phyloP scores from a whole-genome alignment of 2,113 vertebrate species.

The Rhinoderma darwinii region DNA sequence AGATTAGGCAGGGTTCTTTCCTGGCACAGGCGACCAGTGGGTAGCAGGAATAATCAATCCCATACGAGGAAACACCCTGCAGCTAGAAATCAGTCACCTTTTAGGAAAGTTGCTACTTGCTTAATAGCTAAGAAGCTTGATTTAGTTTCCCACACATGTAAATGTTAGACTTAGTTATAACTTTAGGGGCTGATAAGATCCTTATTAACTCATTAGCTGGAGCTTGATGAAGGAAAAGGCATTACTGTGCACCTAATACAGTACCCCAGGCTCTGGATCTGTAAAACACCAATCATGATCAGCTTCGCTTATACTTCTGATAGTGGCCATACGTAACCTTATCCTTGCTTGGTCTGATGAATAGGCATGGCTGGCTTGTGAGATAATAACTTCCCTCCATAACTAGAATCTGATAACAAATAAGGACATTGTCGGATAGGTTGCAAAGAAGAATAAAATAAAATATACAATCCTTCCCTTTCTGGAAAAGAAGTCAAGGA shows the following conservation, averaged over 20 bases:
- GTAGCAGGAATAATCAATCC: slow-evolving; percentile 11
- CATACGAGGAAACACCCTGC: slow-evolving; percentile 6
- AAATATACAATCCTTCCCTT: no score
- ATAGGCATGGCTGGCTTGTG: neutral
- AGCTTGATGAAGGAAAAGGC: neutral
- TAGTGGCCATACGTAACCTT: neutral
- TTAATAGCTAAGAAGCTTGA: neutral
- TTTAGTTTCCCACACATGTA: neutral
- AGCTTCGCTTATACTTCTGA: neutral
- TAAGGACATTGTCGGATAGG: neutral
- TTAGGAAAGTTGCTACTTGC: neutral
- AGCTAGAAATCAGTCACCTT: slow-evolving; percentile 18
- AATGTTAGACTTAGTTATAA: neutral
- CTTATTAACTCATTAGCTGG: neutral
- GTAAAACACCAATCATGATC: neutral
- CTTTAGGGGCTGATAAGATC: slow-evolving; percentile 3
- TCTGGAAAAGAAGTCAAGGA: neutral
- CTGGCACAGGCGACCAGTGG: neutral
- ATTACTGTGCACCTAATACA: neutral
- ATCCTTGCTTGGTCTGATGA: neutral
- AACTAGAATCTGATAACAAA: neutral
- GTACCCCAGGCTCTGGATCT: neutral
- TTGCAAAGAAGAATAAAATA: no score
- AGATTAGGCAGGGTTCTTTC: neutral
- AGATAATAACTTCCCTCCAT: neutral